Percentiles rank a stretch among this genome's conserved stretches.
Conservation (phyloP, 2,888 invertebrate genomes). For the Thymelicus acteon region DNA sequence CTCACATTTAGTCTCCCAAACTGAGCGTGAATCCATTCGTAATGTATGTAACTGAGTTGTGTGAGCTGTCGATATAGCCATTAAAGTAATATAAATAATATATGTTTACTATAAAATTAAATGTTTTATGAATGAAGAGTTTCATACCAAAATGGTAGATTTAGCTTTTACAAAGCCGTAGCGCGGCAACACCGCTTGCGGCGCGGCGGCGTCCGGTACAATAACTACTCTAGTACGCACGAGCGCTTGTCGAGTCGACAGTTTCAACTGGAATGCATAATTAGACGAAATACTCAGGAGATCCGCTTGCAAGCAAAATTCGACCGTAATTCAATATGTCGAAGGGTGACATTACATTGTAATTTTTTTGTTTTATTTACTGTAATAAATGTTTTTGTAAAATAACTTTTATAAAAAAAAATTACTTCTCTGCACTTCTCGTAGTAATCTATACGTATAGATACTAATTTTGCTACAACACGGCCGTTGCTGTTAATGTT, state of each 20-base stretch:
- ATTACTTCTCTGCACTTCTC: no score
- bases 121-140: constrained; percentile 47
- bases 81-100: constrained; percentile 38
- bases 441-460: no score
- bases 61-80: constrained; percentile 43
- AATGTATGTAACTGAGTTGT: constrained; percentile 33
- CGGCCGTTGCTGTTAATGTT: no score
- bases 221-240: constrained; percentile 66
- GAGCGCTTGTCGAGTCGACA: background rate
- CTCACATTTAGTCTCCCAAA: constrained; percentile 37
- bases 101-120: constrained; percentile 41
- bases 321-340: no score
- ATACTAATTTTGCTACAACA: no score
- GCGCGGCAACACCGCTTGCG: constrained; percentile 28
- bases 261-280: no score
- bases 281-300: no score
- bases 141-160: constrained; percentile 62
- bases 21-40: constrained; percentile 28
- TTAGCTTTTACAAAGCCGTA: constrained; percentile 45
- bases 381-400: no score
- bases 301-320: no score
- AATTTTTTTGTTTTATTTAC: no score
- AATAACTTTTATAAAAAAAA: no score
- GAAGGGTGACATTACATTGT: no score
- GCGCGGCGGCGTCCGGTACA: constrained; percentile 62